phyloP scores from a whole-genome alignment of 2,888 invertebrate genomes.

The Brachylomia viminalis region DNA sequence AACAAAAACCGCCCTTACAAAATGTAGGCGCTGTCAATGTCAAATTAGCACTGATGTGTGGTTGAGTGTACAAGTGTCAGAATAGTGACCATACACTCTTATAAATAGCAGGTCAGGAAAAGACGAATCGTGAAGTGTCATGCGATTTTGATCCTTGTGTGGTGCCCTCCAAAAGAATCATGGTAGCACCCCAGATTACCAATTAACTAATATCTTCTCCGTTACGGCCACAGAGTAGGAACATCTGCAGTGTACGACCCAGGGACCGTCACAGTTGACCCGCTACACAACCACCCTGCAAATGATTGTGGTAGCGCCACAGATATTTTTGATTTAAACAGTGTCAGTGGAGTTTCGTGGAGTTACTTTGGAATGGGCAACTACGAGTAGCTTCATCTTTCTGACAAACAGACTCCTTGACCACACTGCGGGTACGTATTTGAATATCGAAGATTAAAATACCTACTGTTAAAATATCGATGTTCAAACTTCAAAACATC shows the following conservation, averaged over 20 bases:
- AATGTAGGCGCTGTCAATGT: background rate
- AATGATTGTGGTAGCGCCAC: background rate
- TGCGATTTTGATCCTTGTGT: background rate
- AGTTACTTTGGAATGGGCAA: no score
- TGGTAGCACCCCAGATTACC: background rate
- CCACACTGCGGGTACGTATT: no score
- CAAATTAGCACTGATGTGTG: background rate
- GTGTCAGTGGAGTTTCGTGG: no score
- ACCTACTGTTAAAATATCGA: no score
- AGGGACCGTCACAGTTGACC: constrained; percentile 38
- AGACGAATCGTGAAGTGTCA: background rate
- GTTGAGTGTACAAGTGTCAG: no score
- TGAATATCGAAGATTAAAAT: no score
- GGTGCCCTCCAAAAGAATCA: background rate
- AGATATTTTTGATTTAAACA: no score
- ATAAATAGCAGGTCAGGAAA: background rate
- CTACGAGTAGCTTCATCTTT: no score
- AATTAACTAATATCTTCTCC: background rate
- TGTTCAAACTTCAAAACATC: no score
- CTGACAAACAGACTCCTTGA: no score
- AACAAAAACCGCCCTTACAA: background rate
- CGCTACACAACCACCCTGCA: constrained; percentile 18
- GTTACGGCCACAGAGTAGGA: constrained; percentile 14
- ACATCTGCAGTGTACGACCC: constrained; percentile 23
- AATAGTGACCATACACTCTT: background rate